Conservation (phyloP, 2,113 vertebrate species). For the Zosterops hypoxanthus region DNA sequence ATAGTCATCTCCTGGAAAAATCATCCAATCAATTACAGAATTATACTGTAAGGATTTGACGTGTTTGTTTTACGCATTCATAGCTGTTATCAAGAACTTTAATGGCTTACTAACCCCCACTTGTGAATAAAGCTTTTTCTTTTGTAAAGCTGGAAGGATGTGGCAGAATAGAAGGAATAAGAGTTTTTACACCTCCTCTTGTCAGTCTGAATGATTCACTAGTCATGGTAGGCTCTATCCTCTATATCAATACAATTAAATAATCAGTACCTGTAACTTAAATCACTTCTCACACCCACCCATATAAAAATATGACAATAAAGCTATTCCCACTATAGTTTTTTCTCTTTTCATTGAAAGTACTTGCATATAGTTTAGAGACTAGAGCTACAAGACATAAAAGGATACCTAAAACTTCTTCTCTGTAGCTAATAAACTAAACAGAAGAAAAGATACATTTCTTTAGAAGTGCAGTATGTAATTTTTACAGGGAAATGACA, state of each 20-base stretch:
- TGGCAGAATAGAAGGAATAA: constrained; percentile 66
- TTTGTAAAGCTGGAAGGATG: constrained; percentile 55
- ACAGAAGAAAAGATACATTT: constrained; percentile 49
- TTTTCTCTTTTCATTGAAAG: constrained; percentile 68
- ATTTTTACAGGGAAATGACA: constrained; percentile 26
- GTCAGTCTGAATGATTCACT: constrained; percentile 77
- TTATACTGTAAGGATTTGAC: constrained; percentile 30
- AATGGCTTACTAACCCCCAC: constrained; percentile 43
- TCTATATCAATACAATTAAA: constrained; percentile 80
- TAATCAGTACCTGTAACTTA: constrained; percentile 83
- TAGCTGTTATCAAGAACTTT: constrained; percentile 53
- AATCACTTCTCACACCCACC: constrained; percentile 79
- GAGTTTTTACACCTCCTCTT: constrained; percentile 75
- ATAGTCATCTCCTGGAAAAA: constrained; percentile 4
- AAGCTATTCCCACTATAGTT: constrained; percentile 72
- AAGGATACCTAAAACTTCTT: constrained; percentile 72
- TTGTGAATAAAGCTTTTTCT: constrained; percentile 56
- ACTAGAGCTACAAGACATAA: constrained; percentile 66
- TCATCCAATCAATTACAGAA: constrained; percentile 62
- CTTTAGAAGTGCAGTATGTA: constrained; percentile 22
- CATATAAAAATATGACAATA: constrained; percentile 77
- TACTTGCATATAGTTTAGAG: constrained; percentile 73
- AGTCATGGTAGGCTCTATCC: constrained; percentile 71
- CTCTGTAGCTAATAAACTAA: constrained; percentile 35
- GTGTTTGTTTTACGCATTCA: constrained; percentile 49